Percentiles rank a stretch among this genome's conserved stretches.
Evolutionary conservation across 2,888 invertebrate species (phyloP).

Genomic region (Lasioglossum leucozonium): DNA sequence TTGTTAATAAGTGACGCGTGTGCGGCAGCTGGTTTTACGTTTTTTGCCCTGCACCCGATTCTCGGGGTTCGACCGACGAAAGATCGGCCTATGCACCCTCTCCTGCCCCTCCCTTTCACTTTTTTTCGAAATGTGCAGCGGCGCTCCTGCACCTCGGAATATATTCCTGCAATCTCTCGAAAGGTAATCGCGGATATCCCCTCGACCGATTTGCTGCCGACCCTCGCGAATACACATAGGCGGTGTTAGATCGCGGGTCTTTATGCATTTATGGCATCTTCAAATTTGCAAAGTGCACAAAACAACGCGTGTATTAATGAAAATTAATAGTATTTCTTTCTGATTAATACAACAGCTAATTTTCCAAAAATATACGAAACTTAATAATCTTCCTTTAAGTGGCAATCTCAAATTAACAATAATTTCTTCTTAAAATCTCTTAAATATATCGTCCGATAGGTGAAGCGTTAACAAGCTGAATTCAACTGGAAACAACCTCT

Average conservation of each 20-base stretch:
- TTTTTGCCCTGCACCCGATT: conserved; percentile 75
- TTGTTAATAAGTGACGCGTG: conserved; percentile 83
- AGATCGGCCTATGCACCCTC: conserved; percentile 68
- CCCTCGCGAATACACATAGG: background rate
- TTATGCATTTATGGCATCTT: no score
- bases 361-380: no score
- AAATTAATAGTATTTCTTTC: no score
- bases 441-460: background rate
- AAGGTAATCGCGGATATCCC: background rate
- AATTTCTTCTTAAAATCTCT: background rate
- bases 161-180: conserved; percentile 32
- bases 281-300: no score
- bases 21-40: conserved; percentile 82
- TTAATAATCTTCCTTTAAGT: no score
- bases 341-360: no score
- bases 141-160: conserved; percentile 36
- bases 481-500: background rate
- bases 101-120: conserved; percentile 42
- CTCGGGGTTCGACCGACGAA: conserved; percentile 74
- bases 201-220: background rate
- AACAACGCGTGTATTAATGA: no score
- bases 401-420: background rate
- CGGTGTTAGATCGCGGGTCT: no score
- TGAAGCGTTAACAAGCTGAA: background rate
- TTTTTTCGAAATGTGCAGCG: conserved; percentile 1